Evolutionary conservation across 2,797 vertebrate genomes (phyloP).

Genomic region (Sphaeramia orbicularis): DNA sequence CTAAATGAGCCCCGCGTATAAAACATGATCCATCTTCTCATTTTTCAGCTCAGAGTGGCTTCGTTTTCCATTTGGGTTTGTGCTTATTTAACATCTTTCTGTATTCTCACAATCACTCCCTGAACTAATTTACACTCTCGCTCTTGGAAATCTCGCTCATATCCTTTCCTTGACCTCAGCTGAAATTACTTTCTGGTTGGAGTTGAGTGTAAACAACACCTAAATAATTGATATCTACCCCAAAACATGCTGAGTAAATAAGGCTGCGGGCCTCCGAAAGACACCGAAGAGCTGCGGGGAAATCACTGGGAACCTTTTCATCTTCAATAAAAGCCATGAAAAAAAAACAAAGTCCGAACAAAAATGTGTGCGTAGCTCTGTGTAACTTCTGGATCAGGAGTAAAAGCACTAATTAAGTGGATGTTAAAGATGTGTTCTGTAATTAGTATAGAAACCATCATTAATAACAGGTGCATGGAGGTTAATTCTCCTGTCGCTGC

Average conservation of each 20-base stretch:
- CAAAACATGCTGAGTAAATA: conserved; percentile 47
- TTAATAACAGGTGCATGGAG: no score
- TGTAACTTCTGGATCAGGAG: background rate
- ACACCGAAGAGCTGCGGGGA: conserved; percentile 4
- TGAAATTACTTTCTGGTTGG: conserved; percentile 55
- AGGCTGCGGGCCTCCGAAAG: conserved; percentile 31
- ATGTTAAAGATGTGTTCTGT: background rate
- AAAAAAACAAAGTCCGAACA: background rate
- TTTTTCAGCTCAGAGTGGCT: background rate
- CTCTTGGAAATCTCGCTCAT: conserved; percentile 20
- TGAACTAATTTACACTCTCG: conserved; percentile 45
- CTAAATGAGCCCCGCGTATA: no score
- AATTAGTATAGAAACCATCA: no score
- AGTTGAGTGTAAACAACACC: conserved; percentile 52
- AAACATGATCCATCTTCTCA: background rate
- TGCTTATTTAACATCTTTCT: background rate
- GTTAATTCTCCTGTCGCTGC: no score
- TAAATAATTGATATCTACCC: conserved; percentile 65
- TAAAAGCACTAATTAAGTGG: background rate
- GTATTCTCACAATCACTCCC: background rate
- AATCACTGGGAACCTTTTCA: conserved; percentile 13
- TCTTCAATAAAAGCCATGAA: conserved; percentile 29
- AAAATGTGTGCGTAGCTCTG: conserved; percentile 3
- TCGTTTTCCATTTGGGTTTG: conserved; percentile 15
- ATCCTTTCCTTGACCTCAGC: conserved; percentile 57